phyloP scores from a whole-genome alignment of 2,113 vertebrate species.

The Epinephelus moara region DNA sequence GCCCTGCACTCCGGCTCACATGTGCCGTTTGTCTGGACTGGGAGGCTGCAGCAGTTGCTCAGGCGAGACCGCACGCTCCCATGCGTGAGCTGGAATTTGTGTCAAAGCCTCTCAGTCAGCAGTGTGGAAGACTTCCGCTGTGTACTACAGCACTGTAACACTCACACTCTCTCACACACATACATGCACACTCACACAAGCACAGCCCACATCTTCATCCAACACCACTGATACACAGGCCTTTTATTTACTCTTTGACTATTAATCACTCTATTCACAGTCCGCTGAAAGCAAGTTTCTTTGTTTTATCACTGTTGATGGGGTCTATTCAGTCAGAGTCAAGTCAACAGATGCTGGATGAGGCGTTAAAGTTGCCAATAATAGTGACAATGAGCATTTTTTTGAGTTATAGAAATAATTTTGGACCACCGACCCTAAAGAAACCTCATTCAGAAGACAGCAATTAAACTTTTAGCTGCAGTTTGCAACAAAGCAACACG shows the following conservation, averaged over 20 bases:
- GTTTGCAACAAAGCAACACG: background rate
- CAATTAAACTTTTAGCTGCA: background rate
- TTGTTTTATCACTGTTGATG: constrained; percentile 42
- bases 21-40: constrained; percentile 46
- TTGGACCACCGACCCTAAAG: background rate
- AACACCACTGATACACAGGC: constrained; percentile 50
- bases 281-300: constrained; percentile 33
- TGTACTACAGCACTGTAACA: constrained; percentile 48
- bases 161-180: constrained; percentile 17
- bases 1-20: constrained; percentile 12
- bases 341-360: constrained; percentile 20
- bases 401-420: constrained; percentile 8
- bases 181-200: constrained; percentile 19
- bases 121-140: constrained; percentile 56
- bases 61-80: constrained; percentile 54
- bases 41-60: constrained; percentile 62
- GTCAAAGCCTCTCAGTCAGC: constrained; percentile 71
- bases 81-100: constrained; percentile 67
- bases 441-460: background rate
- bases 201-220: constrained; percentile 31
- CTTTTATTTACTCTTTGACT: constrained; percentile 59
- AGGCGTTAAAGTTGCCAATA: background rate
- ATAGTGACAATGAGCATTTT: background rate
- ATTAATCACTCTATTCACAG: constrained; percentile 65
- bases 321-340: constrained; percentile 32